Evolutionary conservation across 2,888 invertebrate genomes (phyloP).

Genomic region (Sminthurides aquaticus): DNA sequence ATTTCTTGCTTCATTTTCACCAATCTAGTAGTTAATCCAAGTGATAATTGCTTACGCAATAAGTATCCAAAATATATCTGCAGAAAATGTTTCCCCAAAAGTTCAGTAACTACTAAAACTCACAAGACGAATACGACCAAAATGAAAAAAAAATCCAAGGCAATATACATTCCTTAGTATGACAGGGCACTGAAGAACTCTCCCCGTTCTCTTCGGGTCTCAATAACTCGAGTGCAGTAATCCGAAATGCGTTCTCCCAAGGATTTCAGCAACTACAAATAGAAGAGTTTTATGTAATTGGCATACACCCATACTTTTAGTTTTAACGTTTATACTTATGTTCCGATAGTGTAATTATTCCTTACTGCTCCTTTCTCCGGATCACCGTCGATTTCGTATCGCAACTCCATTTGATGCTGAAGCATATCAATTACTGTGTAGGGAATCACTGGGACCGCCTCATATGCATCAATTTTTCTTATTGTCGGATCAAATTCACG

Average conservation of each 20-base stretch:
- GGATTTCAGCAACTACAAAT: slow-evolving; percentile 19
- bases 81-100: too few relatives aligned
- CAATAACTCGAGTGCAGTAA: slow-evolving; percentile 35
- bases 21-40: too few relatives aligned
- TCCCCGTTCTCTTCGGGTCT: slow-evolving; percentile 25
- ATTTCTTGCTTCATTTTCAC: too few relatives aligned
- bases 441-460: slow-evolving; percentile 34
- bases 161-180: too few relatives aligned
- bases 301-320: too few relatives aligned
- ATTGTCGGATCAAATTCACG: slow-evolving; percentile 38
- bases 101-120: too few relatives aligned
- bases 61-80: too few relatives aligned
- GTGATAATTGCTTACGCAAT: too few relatives aligned
- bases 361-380: slow-evolving; percentile 18
- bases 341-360: too few relatives aligned
- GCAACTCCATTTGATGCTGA: slow-evolving; percentile 26
- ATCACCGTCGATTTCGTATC: slow-evolving; percentile 21
- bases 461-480: slow-evolving; percentile 33
- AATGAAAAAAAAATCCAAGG: too few relatives aligned
- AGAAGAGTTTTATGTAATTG: neutral
- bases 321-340: too few relatives aligned
- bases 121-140: too few relatives aligned
- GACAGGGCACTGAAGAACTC: slow-evolving; percentile 4
- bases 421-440: slow-evolving; percentile 35
- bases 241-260: slow-evolving; percentile 27